Evolutionary conservation across 2,797 vertebrate genomes (phyloP).

Genomic region (Falco novaeseelandiae): DNA sequence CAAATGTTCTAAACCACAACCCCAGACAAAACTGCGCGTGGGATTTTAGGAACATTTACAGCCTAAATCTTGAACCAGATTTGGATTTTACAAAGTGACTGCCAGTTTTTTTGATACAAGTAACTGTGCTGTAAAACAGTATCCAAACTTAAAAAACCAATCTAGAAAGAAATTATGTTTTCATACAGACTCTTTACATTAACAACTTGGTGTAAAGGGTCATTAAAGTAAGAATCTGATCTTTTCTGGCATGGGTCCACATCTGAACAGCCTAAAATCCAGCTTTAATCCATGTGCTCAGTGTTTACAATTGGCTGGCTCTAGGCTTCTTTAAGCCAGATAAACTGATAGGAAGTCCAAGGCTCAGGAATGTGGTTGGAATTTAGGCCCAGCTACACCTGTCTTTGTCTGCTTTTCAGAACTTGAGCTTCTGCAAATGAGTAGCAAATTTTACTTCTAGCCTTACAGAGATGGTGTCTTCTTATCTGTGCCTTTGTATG

Average conservation of each 20-base stretch:
- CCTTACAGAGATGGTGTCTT: neutral
- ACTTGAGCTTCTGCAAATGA: neutral
- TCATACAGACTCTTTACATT: neutral
- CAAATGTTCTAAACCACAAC: constrained; percentile 55
- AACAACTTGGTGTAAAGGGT: neutral
- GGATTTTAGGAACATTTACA: constrained; percentile 43
- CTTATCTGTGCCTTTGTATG: neutral
- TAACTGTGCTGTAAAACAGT: neutral
- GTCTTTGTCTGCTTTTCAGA: neutral
- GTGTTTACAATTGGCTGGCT: neutral
- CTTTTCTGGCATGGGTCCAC: neutral
- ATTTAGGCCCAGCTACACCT: neutral
- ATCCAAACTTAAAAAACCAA: neutral
- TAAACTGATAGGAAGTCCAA: neutral
- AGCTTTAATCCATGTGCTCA: neutral
- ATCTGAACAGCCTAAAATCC: neutral
- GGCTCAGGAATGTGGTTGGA: neutral
- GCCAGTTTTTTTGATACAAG: constrained; percentile 1
- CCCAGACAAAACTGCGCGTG: constrained; percentile 23
- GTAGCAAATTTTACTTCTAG: neutral
- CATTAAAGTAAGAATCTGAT: constrained; percentile 13
- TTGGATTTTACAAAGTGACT: constrained; percentile 13
- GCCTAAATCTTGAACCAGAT: constrained; percentile 28
- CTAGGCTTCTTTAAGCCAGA: neutral
- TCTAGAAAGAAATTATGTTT: neutral